Conservation (phyloP, 2,888 invertebrate species). For the Andrena dorsata region DNA sequence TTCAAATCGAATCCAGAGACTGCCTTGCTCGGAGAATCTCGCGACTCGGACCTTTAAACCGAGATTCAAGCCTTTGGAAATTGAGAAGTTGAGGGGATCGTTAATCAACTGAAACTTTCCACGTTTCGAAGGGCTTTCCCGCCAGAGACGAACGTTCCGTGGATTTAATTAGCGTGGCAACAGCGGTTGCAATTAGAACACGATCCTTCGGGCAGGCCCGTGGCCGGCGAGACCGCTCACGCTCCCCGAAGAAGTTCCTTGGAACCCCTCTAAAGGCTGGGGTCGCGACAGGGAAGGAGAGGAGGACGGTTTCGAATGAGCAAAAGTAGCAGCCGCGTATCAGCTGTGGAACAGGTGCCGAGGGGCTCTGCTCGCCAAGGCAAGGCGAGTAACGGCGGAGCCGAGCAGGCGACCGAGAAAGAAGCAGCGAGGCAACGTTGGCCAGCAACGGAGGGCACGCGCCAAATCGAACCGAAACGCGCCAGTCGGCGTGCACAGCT, state of each 20-base stretch:
- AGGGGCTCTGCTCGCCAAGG: constrained; percentile 65
- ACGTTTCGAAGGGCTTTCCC: background rate
- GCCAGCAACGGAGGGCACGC: constrained; percentile 78
- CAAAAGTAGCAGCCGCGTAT: constrained; percentile 78
- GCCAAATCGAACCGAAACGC: constrained; percentile 82
- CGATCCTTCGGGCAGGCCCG: constrained; percentile 10
- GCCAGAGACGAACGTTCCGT: background rate
- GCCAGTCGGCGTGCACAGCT: constrained; percentile 77
- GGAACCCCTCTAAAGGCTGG: background rate
- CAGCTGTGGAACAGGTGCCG: constrained; percentile 84
- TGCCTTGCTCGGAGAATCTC: background rate
- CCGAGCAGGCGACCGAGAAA: constrained; percentile 51
- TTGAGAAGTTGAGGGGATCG: background rate
- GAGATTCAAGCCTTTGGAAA: background rate
- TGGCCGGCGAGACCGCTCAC: background rate
- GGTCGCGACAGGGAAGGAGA: background rate
- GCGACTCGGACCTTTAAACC: constrained; percentile 27
- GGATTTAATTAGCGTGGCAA: background rate
- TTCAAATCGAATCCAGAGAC: background rate
- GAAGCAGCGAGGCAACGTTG: constrained; percentile 21
- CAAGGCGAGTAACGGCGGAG: constrained; percentile 52
- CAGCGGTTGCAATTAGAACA: constrained; percentile 12
- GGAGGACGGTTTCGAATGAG: constrained; percentile 46
- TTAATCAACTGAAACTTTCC: background rate
- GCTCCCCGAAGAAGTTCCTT: background rate